Evolutionary conservation across 1,140 invertebrate species (phyloP), one percentile per base, ranked within the genome.

Genomic region (Temnothorax nylanderi): DNA sequence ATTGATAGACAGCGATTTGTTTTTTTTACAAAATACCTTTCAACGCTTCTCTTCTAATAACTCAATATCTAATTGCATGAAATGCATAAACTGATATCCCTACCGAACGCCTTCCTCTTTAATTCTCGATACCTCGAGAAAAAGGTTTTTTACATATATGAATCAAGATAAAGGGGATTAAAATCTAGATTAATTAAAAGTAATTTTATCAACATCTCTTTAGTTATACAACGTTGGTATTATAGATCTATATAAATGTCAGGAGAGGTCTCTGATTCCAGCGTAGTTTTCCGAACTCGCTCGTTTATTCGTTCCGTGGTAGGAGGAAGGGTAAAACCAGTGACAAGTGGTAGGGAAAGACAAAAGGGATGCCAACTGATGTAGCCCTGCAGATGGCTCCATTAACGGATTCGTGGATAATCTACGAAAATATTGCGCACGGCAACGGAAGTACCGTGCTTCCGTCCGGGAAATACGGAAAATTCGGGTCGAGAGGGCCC

Each of bases 401-500:
- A 69, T 89, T 88, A 87, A 86, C 67, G 69, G 86, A 81, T 87
- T 87, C 64, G 56, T 54, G 84, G 69, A 89, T 91, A 89, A 91
- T 89, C 89, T 82, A 74, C 60, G 81, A 90, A 90, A 90, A 90
- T 90, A 90, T 90, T 90, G 89, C 81, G 74, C 67, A 71, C 60
- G 49, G 54, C 51, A 89, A 60, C 75, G 89, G 41, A 90, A 88
- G 82, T 77, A 77, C 75, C 82, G 54, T 32, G 62, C 84, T 87
- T 86, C 82, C 80, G 86, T 47, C 75, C 75, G 72, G 90, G 85
- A 90, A 90, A 90, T 90, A 87, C 86, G 51, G 56, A 88, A 90
- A 91, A 91, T 91, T 91, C 85, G 85, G 90, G 90, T 91, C 90
- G 90, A 91, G 90, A 81, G 89, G 87, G 86, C 80, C 81, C 87